Conservation (phyloP, 1,140 invertebrate genomes). For the Drosophila suzukii region DNA sequence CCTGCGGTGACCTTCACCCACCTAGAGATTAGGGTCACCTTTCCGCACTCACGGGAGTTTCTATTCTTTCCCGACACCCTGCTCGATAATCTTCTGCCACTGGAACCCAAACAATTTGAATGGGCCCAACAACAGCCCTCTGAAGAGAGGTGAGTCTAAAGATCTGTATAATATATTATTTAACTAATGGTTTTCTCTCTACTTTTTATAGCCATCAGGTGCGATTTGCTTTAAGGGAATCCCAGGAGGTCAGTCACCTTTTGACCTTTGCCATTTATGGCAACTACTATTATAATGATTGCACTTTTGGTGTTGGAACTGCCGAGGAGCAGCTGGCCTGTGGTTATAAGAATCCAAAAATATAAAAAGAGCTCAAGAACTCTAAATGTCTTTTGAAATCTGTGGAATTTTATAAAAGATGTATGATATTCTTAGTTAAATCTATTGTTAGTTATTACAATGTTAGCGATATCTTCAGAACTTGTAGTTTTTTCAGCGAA, state of each 20-base stretch:
- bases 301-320: constrained; percentile 35
- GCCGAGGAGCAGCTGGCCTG: constrained; percentile 29
- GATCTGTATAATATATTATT: too few relatives aligned
- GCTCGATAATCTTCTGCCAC: constrained; percentile 55
- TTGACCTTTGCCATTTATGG: constrained; percentile 73
- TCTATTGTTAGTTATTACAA: too few relatives aligned
- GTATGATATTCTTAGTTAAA: too few relatives aligned
- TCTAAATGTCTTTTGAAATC: too few relatives aligned
- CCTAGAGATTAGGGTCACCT: constrained; percentile 51
- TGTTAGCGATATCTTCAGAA: background rate
- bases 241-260: constrained; percentile 36
- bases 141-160: constrained; percentile 18
- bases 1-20: constrained; percentile 33
- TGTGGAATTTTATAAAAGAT: too few relatives aligned
- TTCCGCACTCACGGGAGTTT: constrained; percentile 37
- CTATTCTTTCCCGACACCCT: constrained; percentile 62
- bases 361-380: background rate
- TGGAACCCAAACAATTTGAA: constrained; percentile 55
- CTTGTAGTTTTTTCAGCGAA: background rate
- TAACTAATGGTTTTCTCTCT: background rate
- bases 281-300: constrained; percentile 67
- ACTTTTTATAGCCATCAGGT: constrained; percentile 37
- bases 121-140: constrained; percentile 32
- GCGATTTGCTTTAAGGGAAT: constrained; percentile 28
- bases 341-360: constrained; percentile 19